phyloP scores from a whole-genome alignment of 2,888 invertebrate species.

The Emesis furor region DNA sequence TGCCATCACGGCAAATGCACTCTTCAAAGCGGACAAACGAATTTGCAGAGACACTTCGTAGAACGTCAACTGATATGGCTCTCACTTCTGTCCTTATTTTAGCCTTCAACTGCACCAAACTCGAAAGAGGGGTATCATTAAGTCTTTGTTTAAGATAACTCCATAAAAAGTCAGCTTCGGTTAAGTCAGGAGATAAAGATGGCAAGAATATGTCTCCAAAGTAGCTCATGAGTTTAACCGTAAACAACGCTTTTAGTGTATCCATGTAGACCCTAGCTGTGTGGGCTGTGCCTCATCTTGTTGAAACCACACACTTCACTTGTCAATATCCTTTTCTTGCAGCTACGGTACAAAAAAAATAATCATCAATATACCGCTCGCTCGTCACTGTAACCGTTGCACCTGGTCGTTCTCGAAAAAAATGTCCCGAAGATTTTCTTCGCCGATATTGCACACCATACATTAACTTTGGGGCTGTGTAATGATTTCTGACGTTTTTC shows the following conservation, averaged over 20 bases:
- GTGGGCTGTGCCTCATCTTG: slow-evolving; percentile 22
- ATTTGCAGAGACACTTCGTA: slow-evolving; percentile 42
- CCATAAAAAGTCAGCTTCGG: slow-evolving; percentile 16
- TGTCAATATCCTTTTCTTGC: slow-evolving; percentile 21
- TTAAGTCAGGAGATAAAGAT: slow-evolving; percentile 20
- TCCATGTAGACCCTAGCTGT: slow-evolving; percentile 31
- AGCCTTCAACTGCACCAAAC: slow-evolving; percentile 34
- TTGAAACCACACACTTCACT: slow-evolving; percentile 32
- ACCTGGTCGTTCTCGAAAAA: slow-evolving; percentile 34
- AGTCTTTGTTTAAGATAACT: slow-evolving; percentile 24
- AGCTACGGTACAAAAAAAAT: slow-evolving; percentile 21
- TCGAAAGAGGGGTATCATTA: slow-evolving; percentile 23
- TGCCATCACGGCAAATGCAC: slow-evolving; percentile 33
- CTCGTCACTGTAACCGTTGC: neutral
- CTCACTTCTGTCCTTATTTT: slow-evolving; percentile 48
- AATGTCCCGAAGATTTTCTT: slow-evolving; percentile 32
- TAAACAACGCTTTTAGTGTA: slow-evolving; percentile 38
- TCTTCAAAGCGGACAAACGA: slow-evolving; percentile 41
- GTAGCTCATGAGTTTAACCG: slow-evolving; percentile 31
- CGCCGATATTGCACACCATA: slow-evolving; percentile 38
- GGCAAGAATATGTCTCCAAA: slow-evolving; percentile 35
- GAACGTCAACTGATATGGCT: slow-evolving; percentile 44
- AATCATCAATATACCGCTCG: neutral
- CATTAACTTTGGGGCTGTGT: slow-evolving; percentile 43
- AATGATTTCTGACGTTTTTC: slow-evolving; percentile 32